These are phyloP conservation scores for Trachythela sp. DNA, from an alignment of 64 coral and sea anemone genomes.

Conservation along the genomic window DNA sequence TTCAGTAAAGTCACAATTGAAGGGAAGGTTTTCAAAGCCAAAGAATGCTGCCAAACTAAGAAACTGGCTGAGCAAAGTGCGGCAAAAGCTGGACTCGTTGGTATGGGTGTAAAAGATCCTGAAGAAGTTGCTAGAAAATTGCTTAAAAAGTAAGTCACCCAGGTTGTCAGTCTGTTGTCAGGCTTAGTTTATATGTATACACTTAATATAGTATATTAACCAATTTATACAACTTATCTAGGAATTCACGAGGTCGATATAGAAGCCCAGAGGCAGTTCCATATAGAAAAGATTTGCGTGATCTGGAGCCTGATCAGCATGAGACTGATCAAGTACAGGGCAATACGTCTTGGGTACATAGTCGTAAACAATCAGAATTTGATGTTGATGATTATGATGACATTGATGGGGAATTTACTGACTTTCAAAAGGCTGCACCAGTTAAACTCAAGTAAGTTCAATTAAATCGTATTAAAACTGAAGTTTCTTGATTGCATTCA, in stretches of 20 bases:
- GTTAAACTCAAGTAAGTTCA: not conserved
- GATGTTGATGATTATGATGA: not conserved
- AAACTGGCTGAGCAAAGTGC: constrained; percentile 79
- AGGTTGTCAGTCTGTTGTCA: no score
- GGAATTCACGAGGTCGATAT: not conserved
- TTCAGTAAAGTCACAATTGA: constrained; percentile 58
- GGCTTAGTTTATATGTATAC: no score
- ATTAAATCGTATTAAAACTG: not conserved
- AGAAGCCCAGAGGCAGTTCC: not conserved
- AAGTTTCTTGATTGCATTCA: not conserved
- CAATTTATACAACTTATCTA: not conserved
- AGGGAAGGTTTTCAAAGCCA: constrained; percentile 35
- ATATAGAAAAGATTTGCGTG: not conserved
- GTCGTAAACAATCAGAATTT: not conserved
- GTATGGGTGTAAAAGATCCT: constrained; percentile 61
- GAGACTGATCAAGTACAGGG: not conserved
- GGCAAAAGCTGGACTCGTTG: constrained; percentile 62
- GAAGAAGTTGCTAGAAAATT: constrained; percentile 41
- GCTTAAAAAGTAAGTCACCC: constrained; percentile 32
- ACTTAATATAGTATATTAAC: no score
- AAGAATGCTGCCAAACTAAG: constrained; percentile 48
- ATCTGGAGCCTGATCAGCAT: not conserved
- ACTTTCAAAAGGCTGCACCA: not conserved
- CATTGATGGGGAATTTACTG: not conserved
- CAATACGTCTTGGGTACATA: not conserved